Evolutionary conservation across 2,888 invertebrate genomes (phyloP), one percentile per base, ranked within the genome.

Genomic region (Caenorhabditis sulstoni): DNA sequence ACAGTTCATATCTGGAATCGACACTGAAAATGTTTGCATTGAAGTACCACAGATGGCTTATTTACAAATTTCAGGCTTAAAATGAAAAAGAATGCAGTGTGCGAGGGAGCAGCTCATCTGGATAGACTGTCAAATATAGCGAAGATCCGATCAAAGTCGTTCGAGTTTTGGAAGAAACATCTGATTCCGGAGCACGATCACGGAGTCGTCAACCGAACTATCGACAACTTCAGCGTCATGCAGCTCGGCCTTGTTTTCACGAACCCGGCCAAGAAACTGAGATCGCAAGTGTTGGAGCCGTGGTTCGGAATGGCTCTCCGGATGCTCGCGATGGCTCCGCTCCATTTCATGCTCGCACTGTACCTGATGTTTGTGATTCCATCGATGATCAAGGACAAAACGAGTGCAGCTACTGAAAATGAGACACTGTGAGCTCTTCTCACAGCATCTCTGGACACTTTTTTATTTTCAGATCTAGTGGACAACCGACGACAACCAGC

Each of bases 281-380:
- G 39, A 1, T 57, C 73, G 11, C 57, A 55, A 5, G 23, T 73
- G 29, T 58, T 73, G 20, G 64, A 64, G 14, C 50, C 57, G 0
- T 37, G 57, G 64, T 49, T 73, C 11, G 49, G 37, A 18, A 57
- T 73, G 64, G 64, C 57, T 0, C 16, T 39, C 1, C 20, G 22
- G n/a, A 44, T 44, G 18, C 16, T 44, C 0, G 14, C 22, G 2
- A 50, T 64, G 50, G 58, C 57, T 7, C 64, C 64, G 14, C 5
- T 58, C 11, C 35, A 35, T n/a, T 41, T 73, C 7, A 3, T 73
- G 0, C 18, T 73, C 4, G 11, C 64, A 4, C 23, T 64, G 11
- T 62, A 53, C 37, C 41, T 73, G n/a, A 73, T 73, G 57, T 47
- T 29, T 14, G 55, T 73, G 22, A 4, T 57, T 7, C 73, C 73